Base-by-base conservation (phyloP, 2,888 invertebrate species). In the Papilio elwesi region DNA sequence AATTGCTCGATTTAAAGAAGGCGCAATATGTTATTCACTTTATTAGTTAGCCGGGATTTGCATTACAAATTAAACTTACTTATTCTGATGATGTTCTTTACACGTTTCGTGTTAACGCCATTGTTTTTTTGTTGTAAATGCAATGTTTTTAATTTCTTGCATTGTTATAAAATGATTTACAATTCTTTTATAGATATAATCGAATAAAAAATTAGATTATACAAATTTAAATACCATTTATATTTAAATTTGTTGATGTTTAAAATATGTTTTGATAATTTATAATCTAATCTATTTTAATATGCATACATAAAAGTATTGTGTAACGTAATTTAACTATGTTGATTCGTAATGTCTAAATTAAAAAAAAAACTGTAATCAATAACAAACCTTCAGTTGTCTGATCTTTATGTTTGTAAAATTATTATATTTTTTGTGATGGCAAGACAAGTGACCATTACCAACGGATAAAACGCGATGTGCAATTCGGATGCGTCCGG, bases 21-120 rank as follows among this genome's bases (percentile, higher is more conserved):
- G 79, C 78, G 82, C 78, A 77, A 82, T 87, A 86, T 84, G 72
- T 85, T 81, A 78, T 74, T 67, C 74, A 83, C 77, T 89, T 90
- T 90, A 89, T 89, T 86, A 77, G 80, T 79, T 82, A 79, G 79
- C 76, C 80, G 81, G 77, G 80, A 80, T 82, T 83, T 78, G 80
- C 82, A 80, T 85, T 82, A 80, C 80, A 83, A 86, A 81, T 74
- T 73, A 70, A 75, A 74, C 72, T 71, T 75, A 71, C 77, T 74
- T 82, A 83, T 84, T 84, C 81, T 80, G 79, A 68, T 52, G 15
- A 62, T 51, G 52, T 74, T 48, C 16, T 71, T 71, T 69, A 48
- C 52, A 38, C 47, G 59, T 53, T 66, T 63, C 55, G 15, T 9
- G 65, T 57, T 52, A 48, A 43, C 9, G 13, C 13, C 12, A 13